Evolutionary conservation across 1,140 invertebrate genomes (phyloP), one percentile per base, ranked within the genome.

Genomic region (Bicyclus anynana): DNA sequence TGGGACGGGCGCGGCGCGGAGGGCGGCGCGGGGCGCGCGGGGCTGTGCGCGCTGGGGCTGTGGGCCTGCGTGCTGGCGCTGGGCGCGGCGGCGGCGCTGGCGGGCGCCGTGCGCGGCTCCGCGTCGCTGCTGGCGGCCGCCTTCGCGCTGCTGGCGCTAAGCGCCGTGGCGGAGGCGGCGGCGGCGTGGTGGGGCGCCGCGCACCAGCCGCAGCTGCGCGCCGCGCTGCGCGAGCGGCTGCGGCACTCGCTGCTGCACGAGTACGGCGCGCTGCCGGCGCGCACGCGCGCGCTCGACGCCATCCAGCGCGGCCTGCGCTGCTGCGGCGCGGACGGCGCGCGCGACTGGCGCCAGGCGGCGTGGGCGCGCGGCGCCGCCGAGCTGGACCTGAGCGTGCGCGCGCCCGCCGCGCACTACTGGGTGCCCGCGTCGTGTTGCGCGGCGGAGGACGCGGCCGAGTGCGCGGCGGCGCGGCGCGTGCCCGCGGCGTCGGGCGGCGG

Each of bases 181-280:
- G 79, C 80, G 44, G 80, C 73, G 18, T 80, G 74, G 72, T 81
- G 83, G 81, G 80, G 80, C 53, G 76, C 76, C 6, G 72, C 77
- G 40, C 83, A 84, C 62, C 56, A 65, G 49, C 20, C 67, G 23
- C 48, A 50, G 20, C 53, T 61, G 21, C 52, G 17, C 6, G 13
- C 10, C 14, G 5, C 17, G 53, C 69, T 86, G 14, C 69, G 62
- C 13, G 74, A 69, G 20, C 59, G 69, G 7, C 72, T 88, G n/a
- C 69, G 74, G 7, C 67, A 67, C 56, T 72, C 75, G 14, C 69
- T 85, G 48, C 63, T 65, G 10, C 62, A 69, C 53, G 77, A 81
- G 55, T 82, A 80, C 65, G 79, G 80, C 35, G 52, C 61, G 35
- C 54, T 76, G 53, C 64, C 61, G 18, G 59, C 78, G 17, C 67